Evolutionary conservation across 2,113 vertebrate species (phyloP).

Genomic region (Capreolus pygargus): DNA sequence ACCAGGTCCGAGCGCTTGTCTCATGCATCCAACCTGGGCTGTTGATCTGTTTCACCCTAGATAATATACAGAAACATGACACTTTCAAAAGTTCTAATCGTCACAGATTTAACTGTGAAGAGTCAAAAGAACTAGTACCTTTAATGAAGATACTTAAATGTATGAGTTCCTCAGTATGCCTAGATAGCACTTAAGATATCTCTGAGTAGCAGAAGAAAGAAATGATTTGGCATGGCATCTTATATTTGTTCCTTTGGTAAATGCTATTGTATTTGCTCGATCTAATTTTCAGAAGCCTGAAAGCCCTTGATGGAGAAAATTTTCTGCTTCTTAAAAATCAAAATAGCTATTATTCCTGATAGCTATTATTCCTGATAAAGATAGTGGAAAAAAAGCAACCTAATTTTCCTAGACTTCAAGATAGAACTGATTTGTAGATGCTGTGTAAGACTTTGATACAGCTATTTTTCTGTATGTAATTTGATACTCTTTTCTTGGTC

Average conservation of each 20-base stretch:
- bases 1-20: too few relatives aligned
- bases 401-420: conserved; percentile 30
- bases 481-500: neutral
- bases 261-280: neutral
- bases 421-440: neutral
- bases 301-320: conserved; percentile 21
- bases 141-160: conserved; percentile 30
- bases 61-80: neutral
- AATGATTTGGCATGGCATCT: neutral
- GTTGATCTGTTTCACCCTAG: too few relatives aligned
- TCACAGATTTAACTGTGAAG: conserved; percentile 13
- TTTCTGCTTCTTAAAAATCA: conserved; percentile 18
- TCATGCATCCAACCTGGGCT: too few relatives aligned
- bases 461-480: conserved; percentile 13
- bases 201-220: neutral
- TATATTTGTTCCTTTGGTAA: neutral
- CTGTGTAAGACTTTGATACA: neutral
- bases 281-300: conserved; percentile 38
- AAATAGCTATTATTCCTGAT: conserved; percentile 22
- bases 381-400: conserved; percentile 24
- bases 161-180: neutral
- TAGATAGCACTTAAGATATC: neutral
- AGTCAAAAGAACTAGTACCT: conserved; percentile 27
- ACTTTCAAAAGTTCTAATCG: neutral
- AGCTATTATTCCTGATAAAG: conserved; percentile 16